Evolutionary conservation across 2,113 vertebrate species (phyloP).

Genomic region (Aepyceros melampus): DNA sequence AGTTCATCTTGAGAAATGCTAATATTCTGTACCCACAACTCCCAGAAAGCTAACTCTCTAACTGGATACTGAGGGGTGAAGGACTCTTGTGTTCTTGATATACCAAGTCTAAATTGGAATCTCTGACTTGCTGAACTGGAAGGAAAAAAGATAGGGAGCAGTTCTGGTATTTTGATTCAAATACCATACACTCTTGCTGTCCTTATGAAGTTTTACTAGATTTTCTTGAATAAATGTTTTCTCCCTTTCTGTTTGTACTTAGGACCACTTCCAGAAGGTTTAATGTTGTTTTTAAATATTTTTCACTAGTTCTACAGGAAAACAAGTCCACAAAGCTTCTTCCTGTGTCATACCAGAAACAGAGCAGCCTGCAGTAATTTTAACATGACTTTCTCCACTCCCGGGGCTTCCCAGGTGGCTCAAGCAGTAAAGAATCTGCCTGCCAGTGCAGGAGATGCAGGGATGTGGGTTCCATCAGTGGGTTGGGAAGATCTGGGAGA

Average conservation of each 20-base stretch:
- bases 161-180: background rate
- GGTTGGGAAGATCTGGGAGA: background rate
- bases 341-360: background rate
- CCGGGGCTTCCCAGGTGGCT: background rate
- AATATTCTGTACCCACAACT: background rate
- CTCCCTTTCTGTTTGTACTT: background rate
- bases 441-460: background rate
- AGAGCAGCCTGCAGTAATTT: background rate
- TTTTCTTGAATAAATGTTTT: background rate
- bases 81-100: background rate
- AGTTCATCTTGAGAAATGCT: background rate
- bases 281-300: background rate
- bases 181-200: background rate
- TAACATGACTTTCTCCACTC: background rate
- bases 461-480: background rate
- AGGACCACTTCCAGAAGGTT: background rate
- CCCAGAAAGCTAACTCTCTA: background rate
- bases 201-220: background rate
- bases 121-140: background rate
- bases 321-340: background rate
- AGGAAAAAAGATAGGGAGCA: background rate
- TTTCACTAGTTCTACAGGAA: background rate
- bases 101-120: background rate
- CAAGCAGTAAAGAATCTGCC: background rate
- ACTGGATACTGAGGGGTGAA: background rate